Percentiles rank a stretch among this genome's conserved stretches.
Conservation (phyloP, 2,888 invertebrate genomes). For the Macropis europaea region DNA sequence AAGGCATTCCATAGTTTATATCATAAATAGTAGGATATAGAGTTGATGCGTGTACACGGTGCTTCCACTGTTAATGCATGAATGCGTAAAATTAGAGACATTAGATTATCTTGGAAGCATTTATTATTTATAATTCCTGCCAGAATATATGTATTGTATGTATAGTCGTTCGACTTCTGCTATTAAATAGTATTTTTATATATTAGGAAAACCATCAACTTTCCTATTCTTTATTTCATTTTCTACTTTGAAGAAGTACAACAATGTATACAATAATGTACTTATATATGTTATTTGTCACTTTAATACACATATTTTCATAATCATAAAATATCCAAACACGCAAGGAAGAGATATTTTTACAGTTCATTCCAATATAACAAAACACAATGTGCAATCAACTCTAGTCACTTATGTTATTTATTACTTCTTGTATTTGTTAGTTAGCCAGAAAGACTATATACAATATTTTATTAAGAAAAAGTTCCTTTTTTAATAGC, state of each 20-base stretch:
- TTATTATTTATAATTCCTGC: slow-evolving; percentile 18
- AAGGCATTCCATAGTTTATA: slow-evolving; percentile 23
- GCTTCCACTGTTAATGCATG: slow-evolving; percentile 12
- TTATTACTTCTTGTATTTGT: not conserved
- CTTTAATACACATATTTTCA: not conserved
- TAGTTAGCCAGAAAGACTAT: not conserved
- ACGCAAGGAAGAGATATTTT: not conserved
- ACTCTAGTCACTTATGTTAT: slow-evolving; percentile 28
- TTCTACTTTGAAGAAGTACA: not conserved
- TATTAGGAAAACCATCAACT: not conserved
- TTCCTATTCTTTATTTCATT: not conserved
- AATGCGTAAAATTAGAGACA: not conserved
- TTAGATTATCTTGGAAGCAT: slow-evolving; percentile 5
- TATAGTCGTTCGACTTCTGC: slow-evolving; percentile 15
- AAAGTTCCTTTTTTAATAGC: not conserved
- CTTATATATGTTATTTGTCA: not conserved
- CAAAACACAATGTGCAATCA: slow-evolving; percentile 18
- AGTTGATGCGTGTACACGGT: slow-evolving; percentile 3
- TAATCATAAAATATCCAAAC: not conserved
- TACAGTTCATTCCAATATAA: not conserved
- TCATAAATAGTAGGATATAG: slow-evolving; percentile 3
- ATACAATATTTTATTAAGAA: slow-evolving; percentile 1
- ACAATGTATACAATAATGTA: slow-evolving; percentile 7
- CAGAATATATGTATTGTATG: slow-evolving; percentile 18
- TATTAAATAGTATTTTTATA: slow-evolving; percentile 15